phyloP scores from a whole-genome alignment of 2,113 vertebrate genomes.

The Nycticebus coucang region DNA sequence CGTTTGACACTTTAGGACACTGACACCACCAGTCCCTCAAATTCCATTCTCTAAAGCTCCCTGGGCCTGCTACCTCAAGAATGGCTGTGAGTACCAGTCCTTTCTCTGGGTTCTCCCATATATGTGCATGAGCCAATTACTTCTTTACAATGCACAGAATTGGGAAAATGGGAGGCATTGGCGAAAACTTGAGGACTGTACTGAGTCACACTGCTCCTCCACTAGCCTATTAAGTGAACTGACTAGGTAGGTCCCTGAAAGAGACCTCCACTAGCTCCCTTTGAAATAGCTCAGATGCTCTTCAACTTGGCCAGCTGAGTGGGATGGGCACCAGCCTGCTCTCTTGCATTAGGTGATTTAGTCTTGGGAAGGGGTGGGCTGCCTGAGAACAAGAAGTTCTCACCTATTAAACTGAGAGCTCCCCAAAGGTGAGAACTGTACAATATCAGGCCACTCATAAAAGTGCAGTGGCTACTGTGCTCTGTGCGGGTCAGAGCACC shows the following conservation, averaged over 20 bases:
- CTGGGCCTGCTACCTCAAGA: not conserved
- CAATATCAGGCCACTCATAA: not conserved
- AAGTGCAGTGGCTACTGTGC: not conserved
- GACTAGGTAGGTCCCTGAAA: not conserved
- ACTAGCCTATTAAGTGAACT: not conserved
- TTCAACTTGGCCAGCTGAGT: not conserved
- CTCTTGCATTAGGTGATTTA: constrained; percentile 31
- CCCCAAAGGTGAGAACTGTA: not conserved
- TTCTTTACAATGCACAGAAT: not conserved
- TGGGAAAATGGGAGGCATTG: not conserved
- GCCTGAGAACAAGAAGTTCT: constrained; percentile 29
- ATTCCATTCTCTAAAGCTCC: not conserved
- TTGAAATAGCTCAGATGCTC: not conserved
- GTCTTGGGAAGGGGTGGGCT: not conserved
- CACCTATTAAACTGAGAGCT: constrained; percentile 25
- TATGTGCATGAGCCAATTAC: not conserved
- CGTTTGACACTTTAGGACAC: constrained; percentile 5
- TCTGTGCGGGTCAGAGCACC: not conserved
- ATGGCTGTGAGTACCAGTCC: not conserved
- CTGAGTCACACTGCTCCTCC: not conserved
- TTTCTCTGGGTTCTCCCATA: not conserved
- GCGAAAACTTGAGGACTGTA: not conserved
- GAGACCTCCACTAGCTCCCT: not conserved
- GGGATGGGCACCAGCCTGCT: not conserved
- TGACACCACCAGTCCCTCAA: not conserved